Evolutionary conservation across 2,113 vertebrate genomes (phyloP), one percentile per base, ranked within the genome.

Genomic region (Tragelaphus strepsiceros): DNA sequence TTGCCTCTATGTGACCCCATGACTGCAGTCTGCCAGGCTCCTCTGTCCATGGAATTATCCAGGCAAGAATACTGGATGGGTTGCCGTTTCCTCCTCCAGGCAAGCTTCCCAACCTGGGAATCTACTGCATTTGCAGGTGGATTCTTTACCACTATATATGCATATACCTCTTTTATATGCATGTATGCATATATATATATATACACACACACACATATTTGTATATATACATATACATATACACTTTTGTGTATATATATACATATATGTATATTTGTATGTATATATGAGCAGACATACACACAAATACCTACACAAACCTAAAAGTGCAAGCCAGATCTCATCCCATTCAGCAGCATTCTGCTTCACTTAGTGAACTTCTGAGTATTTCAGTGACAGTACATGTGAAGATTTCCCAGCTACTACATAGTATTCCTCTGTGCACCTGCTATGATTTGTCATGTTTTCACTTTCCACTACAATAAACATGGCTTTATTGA

Each of bases 121-220:
- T 74, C 67, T 74, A 39, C 19, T 74, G 35, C n/a, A 74, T 13
- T n/a, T 19, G n/a, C n/a, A 74, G 11, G 21, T 6, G 10, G n/a
- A 39, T 39, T 39, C 19, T 74, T 74, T 74, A 74, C 10, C 67
- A 74, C 67, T 74, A 74, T 74, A 39, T 39, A 39, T 22, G 10
- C 67, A 22, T 39, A 13, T 39, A 71, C 9, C 67, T 39, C 5
- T 35, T 35, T 71, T 39, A 22, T 71, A 71, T 22, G n/a, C 4
- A 19, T n/a, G 21, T 35, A 21, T 21, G 5, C 10, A 67, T 5
- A 64, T 16, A 64, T 32, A 32, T 3, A 62, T 0, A 61, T 0
- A 56, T 0, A 59, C 1, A 49, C 11, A 49, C 11, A 49, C 49
- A 49, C 49, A 32, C 61, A 62, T 13, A 32, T 64, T 17, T 64